Base-by-base conservation (phyloP, 2,888 invertebrate genomes). In the Drosophila longiperda region DNA sequence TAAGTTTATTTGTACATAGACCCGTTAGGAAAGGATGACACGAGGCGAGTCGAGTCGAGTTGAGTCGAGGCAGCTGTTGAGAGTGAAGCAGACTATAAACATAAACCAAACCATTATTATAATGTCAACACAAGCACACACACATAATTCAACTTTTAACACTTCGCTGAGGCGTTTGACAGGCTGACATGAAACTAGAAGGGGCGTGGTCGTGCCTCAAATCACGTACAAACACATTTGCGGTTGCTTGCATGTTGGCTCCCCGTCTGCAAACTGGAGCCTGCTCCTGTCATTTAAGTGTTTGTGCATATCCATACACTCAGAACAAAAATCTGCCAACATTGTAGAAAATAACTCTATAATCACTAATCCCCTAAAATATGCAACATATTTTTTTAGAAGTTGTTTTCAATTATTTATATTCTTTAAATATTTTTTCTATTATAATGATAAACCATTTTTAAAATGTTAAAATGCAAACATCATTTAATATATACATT, bases 61-160 rank as follows among this genome's bases (percentile, higher is more conserved):
- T n/a, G 50, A 34, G 26, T 49, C 20, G 23, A 55, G 54, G 26
- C 54, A 54, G 17, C 54, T 26, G 54, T 38, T n/a, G 55, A 55
- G 32, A 32, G 57, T 42, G 57, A 33, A 38, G 50, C 65, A 81
- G 83, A 81, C 83, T 81, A 81, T 81, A 80, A 81, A 80, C 83
- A 80, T 80, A 80, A 83, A 80, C 81, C 83, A 80, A 83, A 80
- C 78, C 82, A 83, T 82, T 82, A 83, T 82, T 83, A 83, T 82
- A 82, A 83, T 83, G 82, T 82, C 82, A 80, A 83, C 81, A 81
- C 80, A 81, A 83, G n/a, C n/a, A 80, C 80, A 76, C 81, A 76
- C 83, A 81, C 80, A 83, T 80, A 80, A 80, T 83, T 83, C 80
- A 83, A 80, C 80, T 81, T 83, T 80, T 83, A 80, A 80, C 81